These are phyloP conservation scores for Cossypha heuglini DNA, from an alignment of 2,797 vertebrate genomes.

Conservation along the genomic window DNA sequence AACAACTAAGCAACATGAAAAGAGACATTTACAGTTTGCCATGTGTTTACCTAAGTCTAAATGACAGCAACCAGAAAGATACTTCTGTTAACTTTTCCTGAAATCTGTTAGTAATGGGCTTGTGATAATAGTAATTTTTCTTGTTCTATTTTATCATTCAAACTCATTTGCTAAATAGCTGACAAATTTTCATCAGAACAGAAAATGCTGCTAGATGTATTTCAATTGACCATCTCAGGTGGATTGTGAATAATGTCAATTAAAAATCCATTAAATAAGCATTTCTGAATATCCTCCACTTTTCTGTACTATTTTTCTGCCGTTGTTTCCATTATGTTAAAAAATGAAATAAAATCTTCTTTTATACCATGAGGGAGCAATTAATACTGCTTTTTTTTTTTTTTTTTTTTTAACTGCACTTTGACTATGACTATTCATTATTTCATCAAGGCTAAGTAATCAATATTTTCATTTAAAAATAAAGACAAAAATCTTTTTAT, in stretches of 20 bases:
- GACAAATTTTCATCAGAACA: neutral
- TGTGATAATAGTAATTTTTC: neutral
- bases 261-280: neutral
- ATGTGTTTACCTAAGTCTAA: neutral
- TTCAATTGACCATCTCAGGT: neutral
- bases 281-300: neutral
- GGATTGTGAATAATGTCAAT: neutral
- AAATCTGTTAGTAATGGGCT: neutral
- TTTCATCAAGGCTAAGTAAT: neutral
- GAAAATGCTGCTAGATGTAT: neutral
- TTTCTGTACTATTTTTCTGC: neutral
- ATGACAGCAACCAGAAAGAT: neutral
- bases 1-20: neutral
- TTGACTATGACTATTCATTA: neutral
- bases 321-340: neutral
- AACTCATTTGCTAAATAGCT: neutral
- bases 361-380: neutral
- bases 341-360: neutral
- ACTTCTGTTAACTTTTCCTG: neutral
- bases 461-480: slow-evolving; percentile 22
- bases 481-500: neutral
- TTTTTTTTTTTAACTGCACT: neutral
- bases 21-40: neutral
- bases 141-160: neutral
- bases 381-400: neutral